phyloP scores from a whole-genome alignment of 2,888 invertebrate genomes.

The Linyphia triangularis region DNA sequence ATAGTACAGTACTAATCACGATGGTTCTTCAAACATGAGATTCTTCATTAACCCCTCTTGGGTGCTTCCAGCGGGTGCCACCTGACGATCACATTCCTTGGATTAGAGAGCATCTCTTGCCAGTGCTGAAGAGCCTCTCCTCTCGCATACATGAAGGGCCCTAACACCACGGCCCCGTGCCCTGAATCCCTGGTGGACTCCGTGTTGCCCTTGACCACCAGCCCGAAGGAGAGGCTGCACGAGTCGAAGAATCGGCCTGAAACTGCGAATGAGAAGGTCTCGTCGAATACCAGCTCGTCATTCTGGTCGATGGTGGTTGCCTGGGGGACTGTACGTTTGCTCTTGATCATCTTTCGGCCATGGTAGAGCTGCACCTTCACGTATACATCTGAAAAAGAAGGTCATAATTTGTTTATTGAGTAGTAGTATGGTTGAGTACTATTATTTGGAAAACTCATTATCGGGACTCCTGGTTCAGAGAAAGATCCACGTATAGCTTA shows the following conservation, averaged over 20 bases:
- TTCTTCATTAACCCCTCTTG: conserved; percentile 1
- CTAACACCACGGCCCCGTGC: conserved; percentile 78
- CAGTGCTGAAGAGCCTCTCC: conserved; percentile 79
- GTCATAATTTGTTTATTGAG: no score
- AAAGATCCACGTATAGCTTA: no score
- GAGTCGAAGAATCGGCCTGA: conserved; percentile 78
- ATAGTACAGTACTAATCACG: no score
- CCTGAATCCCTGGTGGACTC: conserved; percentile 77
- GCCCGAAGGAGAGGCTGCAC: conserved; percentile 78
- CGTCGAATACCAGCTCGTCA: conserved; percentile 77
- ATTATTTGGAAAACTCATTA: no score
- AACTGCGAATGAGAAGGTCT: conserved; percentile 78
- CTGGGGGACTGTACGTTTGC: conserved; percentile 78
- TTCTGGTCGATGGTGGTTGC: conserved; percentile 75
- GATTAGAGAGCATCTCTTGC: conserved; percentile 79
- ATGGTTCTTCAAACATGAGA: no score
- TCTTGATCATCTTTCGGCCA: conserved; percentile 78
- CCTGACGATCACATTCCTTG: conserved; percentile 76
- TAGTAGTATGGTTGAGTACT: no score
- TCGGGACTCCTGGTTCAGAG: no score
- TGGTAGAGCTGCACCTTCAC: conserved; percentile 78
- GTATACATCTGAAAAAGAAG: conserved; percentile 77
- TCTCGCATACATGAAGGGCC: conserved; percentile 79
- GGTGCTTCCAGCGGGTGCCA: conserved; percentile 73
- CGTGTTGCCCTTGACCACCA: conserved; percentile 76